These are phyloP conservation scores for Ophonus ardosiacus DNA, from an alignment of 2,888 invertebrate species.

Conservation along the genomic window DNA sequence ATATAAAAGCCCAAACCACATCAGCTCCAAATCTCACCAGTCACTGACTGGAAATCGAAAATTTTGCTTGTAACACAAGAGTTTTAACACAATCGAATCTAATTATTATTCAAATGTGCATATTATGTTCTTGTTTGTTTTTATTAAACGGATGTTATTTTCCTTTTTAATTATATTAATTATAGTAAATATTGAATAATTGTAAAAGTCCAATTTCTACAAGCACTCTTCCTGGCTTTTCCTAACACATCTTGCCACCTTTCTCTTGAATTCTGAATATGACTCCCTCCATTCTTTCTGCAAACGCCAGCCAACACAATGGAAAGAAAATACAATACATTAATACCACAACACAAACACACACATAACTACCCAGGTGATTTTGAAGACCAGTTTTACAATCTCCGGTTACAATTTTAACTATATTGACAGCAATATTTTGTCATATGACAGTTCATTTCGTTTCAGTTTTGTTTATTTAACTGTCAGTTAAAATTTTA, in stretches of 20 bases:
- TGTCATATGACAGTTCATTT: no score
- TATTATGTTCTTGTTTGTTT: constrained; percentile 44
- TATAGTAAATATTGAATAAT: constrained; percentile 63
- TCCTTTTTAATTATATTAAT: constrained; percentile 57
- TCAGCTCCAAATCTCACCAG: constrained; percentile 51
- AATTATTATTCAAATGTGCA: constrained; percentile 55
- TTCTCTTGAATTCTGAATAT: constrained; percentile 97
- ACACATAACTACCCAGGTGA: background rate
- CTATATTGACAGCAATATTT: no score
- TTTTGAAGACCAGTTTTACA: no score
- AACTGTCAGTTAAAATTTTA: no score
- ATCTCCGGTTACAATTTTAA: no score
- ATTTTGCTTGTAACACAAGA: constrained; percentile 49
- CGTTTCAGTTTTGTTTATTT: no score
- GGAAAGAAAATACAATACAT: constrained; percentile 3
- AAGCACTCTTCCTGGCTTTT: constrained; percentile 99
- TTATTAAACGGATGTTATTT: constrained; percentile 55
- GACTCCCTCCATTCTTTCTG: constrained; percentile 99
- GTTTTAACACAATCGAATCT: constrained; percentile 59
- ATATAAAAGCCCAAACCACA: constrained; percentile 56
- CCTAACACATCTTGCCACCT: constrained; percentile 98
- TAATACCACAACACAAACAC: background rate
- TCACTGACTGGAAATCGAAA: constrained; percentile 21
- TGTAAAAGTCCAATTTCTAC: constrained; percentile 78
- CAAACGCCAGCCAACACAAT: constrained; percentile 58